Percentiles rank a stretch among this genome's conserved stretches.
These are phyloP conservation scores for Tetraodon nigroviridis DNA, from an alignment of 2,113 vertebrate species.

Conservation along the genomic window DNA sequence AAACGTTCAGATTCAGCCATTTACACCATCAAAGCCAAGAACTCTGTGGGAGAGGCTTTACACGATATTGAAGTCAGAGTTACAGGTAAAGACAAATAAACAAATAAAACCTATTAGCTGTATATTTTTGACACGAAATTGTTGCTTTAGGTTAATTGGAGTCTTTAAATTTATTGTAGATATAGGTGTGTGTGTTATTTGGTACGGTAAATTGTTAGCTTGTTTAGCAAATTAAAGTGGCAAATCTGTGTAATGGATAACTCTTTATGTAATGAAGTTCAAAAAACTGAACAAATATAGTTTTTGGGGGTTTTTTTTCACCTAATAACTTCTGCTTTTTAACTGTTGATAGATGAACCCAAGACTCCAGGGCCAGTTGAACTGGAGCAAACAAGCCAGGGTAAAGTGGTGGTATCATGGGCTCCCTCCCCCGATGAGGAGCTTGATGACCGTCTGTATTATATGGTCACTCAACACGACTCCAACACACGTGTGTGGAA, in stretches of 20 bases:
- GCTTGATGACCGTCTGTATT: slow-evolving; percentile 71
- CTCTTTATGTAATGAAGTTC: too few species aligned
- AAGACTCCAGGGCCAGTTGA: slow-evolving; percentile 76
- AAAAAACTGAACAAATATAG: too few species aligned
- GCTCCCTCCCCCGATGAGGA: slow-evolving; percentile 79
- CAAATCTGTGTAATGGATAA: too few species aligned
- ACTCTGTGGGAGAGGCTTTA: slow-evolving; percentile 66
- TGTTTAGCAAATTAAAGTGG: too few species aligned
- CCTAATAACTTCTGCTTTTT: background rate
- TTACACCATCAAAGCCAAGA: slow-evolving; percentile 77
- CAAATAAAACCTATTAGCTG: background rate
- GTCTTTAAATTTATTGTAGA: too few species aligned
- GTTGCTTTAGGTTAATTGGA: background rate
- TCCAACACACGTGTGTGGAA: slow-evolving; percentile 72
- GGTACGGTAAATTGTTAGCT: too few species aligned
- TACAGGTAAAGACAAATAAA: slow-evolving; percentile 76
- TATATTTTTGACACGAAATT: background rate
- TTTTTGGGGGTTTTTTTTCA: too few species aligned
- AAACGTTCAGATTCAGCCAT: slow-evolving; percentile 75
- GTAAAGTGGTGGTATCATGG: slow-evolving; percentile 79
- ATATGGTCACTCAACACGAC: slow-evolving; percentile 75
- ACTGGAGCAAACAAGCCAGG: slow-evolving; percentile 76
- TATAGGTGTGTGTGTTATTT: too few species aligned
- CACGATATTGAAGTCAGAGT: slow-evolving; percentile 79
- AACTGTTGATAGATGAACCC: slow-evolving; percentile 72